Evolutionary conservation across 2,888 invertebrate genomes (phyloP).

Genomic region (Zelleria hepariella): DNA sequence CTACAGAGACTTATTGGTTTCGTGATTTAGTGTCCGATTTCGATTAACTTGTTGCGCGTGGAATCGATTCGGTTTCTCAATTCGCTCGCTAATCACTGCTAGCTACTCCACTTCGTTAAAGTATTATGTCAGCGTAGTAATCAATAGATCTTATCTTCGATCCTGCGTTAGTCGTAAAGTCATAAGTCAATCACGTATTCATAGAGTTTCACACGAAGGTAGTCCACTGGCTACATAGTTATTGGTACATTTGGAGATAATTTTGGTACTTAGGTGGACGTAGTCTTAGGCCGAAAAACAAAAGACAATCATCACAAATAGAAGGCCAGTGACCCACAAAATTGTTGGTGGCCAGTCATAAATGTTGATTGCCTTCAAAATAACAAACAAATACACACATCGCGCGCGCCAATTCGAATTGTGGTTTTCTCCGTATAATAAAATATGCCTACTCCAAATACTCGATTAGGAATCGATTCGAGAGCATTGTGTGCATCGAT

Average conservation of each 20-base stretch:
- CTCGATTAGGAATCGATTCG: background rate
- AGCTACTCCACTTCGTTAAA: slow-evolving; percentile 2
- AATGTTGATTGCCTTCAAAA: background rate
- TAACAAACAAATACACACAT: background rate
- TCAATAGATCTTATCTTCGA: background rate
- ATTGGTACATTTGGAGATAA: too few relatives aligned
- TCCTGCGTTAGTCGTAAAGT: background rate
- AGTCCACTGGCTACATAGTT: background rate
- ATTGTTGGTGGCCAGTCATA: background rate
- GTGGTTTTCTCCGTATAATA: background rate
- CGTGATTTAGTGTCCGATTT: background rate
- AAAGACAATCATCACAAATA: background rate
- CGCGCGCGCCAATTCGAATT: background rate
- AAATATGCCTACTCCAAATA: background rate
- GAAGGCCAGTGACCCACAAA: background rate
- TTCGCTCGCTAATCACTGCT: background rate
- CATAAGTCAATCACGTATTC: background rate
- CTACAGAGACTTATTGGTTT: background rate
- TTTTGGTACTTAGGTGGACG: too few relatives aligned
- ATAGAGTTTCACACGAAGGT: background rate
- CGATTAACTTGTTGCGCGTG: background rate
- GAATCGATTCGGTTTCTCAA: background rate
- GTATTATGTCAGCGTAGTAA: background rate
- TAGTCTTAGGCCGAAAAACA: too few relatives aligned
- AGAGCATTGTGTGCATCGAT: slow-evolving; percentile 11